Evolutionary conservation across 2,113 vertebrate genomes (phyloP), one percentile per base, ranked within the genome.

Genomic region (Camelus dromedarius): DNA sequence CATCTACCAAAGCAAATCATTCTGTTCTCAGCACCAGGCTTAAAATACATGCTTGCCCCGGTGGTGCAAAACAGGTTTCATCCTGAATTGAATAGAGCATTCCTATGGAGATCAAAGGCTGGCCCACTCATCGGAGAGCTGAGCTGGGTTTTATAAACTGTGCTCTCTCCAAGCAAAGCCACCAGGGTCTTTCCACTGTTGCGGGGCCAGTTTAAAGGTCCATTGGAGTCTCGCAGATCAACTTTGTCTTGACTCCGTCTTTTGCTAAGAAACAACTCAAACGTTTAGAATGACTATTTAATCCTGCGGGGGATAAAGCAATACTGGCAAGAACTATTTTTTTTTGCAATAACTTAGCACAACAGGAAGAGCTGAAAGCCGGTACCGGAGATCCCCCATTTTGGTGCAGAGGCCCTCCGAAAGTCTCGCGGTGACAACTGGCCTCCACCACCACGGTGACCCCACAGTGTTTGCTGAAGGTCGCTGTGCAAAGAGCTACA

Each of bases 181-280:
- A 6, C 60, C 8, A n/a, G 92, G 76, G 69, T 24, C 69, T 73
- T n/a, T 20, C 72, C 54, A 11, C 72, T 8, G 95, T 19, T 7
- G 10, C 3, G 6, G 84, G 12, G 92, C 26, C 75, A 42, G 50
- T 54, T 26, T 14, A 28, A 70, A 52, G 14, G 62, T n/a, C 60
- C 56, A 67, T 22, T 82, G 46, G 50, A 48, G 32, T 30, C 93
- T 82, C 52, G 19, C 14, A 6, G 19, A 38, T 69, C 28, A 67
- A 13, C 70, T 58, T 6, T 56, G 24, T 52, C 93, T 89, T 52
- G 73, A 62, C 46, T 70, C 58, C 26, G 18, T 73, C 46, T 38
- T 67, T 56, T 38, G 70, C 76, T 85, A 58, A 80, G 30, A 82
- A 87, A 76, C 92, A 91, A 82, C 30, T 52, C 67, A 69, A 85